Percentiles rank a stretch among this genome's conserved stretches.
Evolutionary conservation across 2,113 vertebrate species (phyloP).

Genomic region (Henicopernis longicauda): DNA sequence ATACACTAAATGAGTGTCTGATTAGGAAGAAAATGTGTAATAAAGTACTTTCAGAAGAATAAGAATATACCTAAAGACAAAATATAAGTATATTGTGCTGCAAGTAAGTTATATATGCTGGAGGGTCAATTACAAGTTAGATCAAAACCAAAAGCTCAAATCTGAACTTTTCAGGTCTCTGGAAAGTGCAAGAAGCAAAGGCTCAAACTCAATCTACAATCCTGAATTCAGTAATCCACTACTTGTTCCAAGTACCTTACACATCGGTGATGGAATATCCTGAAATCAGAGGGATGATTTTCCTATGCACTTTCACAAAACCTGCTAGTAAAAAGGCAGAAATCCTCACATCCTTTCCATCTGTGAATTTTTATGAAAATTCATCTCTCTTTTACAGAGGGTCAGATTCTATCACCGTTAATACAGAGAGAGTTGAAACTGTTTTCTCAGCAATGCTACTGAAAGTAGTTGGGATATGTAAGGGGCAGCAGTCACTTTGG

Average conservation of each 20-base stretch:
- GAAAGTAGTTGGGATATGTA: neutral
- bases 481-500: neutral
- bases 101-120: neutral
- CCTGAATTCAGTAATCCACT: neutral
- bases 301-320: neutral
- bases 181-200: neutral
- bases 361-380: neutral
- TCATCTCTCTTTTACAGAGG: neutral
- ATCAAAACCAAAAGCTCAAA: neutral
- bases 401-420: neutral
- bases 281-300: neutral
- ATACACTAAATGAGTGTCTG: conserved; percentile 28
- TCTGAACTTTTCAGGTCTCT: neutral
- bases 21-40: conserved; percentile 21
- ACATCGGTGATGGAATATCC: neutral
- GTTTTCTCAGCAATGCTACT: neutral
- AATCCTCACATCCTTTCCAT: neutral
- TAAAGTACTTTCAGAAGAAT: conserved; percentile 14
- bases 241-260: neutral
- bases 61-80: neutral
- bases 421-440: neutral
- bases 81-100: neutral
- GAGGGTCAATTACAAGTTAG: neutral
- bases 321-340: neutral
- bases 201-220: neutral